phyloP scores from a whole-genome alignment of 2,888 invertebrate species.

The Drosophila kuntzei region DNA sequence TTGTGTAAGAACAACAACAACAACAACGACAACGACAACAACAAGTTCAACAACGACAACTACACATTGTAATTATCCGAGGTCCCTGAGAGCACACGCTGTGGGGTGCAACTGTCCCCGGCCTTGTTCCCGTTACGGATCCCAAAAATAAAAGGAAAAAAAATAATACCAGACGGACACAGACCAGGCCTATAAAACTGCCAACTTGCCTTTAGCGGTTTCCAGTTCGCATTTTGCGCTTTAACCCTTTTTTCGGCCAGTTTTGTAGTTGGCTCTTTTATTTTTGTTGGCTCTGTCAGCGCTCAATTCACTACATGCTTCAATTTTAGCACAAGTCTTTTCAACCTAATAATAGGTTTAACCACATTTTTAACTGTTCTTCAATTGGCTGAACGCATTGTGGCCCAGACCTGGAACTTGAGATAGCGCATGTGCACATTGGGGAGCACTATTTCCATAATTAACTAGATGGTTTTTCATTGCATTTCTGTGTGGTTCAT shows the following conservation, averaged over 20 bases:
- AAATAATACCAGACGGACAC: slow-evolving; percentile 9
- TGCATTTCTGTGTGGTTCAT: slow-evolving; percentile 40
- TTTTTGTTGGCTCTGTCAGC: slow-evolving; percentile 40
- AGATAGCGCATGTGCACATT: slow-evolving; percentile 71
- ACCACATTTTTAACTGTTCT: slow-evolving; percentile 80
- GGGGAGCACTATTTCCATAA: slow-evolving; percentile 71
- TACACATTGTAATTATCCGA: slow-evolving; percentile 69
- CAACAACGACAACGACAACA: slow-evolving; percentile 35
- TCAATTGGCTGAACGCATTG: slow-evolving; percentile 64
- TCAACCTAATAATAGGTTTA: slow-evolving; percentile 78
- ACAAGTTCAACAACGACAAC: slow-evolving; percentile 24
- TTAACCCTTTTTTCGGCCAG: slow-evolving; percentile 54
- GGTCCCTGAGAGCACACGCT: slow-evolving; percentile 55
- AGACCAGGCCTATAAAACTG: slow-evolving; percentile 47
- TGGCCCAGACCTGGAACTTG: slow-evolving; percentile 14
- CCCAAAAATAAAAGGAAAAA: background rate
- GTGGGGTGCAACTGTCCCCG: slow-evolving; percentile 62
- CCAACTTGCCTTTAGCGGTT: slow-evolving; percentile 74
- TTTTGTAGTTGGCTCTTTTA: slow-evolving; percentile 6
- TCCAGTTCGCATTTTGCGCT: slow-evolving; percentile 34
- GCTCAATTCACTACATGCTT: slow-evolving; percentile 63
- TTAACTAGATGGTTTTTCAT: slow-evolving; percentile 77
- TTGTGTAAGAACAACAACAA: slow-evolving; percentile 11
- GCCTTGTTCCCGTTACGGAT: slow-evolving; percentile 44
- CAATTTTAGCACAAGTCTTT: slow-evolving; percentile 72